Evolutionary conservation across 2,888 invertebrate species (phyloP).

Genomic region (Linnaemya tessellans): DNA sequence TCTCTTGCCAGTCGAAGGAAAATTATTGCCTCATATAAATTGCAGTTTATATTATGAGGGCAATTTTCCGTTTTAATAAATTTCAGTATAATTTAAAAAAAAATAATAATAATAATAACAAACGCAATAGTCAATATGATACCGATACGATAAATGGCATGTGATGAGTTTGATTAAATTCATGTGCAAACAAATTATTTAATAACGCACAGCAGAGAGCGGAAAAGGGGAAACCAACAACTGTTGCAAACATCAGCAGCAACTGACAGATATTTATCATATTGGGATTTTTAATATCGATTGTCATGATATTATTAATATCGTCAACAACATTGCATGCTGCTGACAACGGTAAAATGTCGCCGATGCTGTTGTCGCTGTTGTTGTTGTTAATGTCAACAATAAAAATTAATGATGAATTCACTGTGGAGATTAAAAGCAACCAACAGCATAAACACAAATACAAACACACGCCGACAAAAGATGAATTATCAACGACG

Average conservation of each 20-base stretch:
- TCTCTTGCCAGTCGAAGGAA: background rate
- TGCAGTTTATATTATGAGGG: conserved; percentile 17
- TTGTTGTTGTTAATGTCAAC: conserved; percentile 49
- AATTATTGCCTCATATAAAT: conserved; percentile 1
- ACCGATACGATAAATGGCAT: background rate
- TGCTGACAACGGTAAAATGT: conserved; percentile 42
- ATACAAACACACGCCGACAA: background rate
- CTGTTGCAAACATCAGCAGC: conserved; percentile 54
- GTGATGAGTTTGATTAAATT: conserved; percentile 44
- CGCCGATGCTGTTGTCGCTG: background rate
- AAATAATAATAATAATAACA: background rate
- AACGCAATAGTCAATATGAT: conserved; percentile 30
- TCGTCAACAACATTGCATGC: conserved; percentile 48
- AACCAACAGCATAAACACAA: conserved; percentile 6
- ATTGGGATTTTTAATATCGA: conserved; percentile 60
- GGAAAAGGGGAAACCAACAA: conserved; percentile 28
- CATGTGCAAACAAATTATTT: conserved; percentile 46
- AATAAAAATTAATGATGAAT: conserved; percentile 68
- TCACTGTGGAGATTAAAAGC: conserved; percentile 59
- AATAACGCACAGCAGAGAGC: conserved; percentile 25
- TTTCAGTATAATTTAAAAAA: conserved; percentile 10
- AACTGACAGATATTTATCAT: conserved; percentile 64
- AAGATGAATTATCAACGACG: conserved; percentile 21
- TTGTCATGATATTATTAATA: conserved; percentile 61
- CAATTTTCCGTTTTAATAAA: conserved; percentile 50